phyloP scores from a whole-genome alignment of 2,113 vertebrate genomes.

The Alouatta palliata region DNA sequence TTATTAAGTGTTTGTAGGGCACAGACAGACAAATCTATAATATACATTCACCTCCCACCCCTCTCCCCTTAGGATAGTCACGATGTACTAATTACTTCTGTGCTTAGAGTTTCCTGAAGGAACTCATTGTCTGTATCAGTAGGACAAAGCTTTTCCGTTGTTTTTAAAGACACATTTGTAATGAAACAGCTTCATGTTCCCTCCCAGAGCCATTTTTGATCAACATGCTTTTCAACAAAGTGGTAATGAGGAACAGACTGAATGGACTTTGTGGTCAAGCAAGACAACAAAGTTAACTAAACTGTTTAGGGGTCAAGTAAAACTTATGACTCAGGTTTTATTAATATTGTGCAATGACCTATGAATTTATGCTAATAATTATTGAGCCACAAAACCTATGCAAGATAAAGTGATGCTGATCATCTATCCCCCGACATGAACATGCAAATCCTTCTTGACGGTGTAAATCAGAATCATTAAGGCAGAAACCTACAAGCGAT shows the following conservation, averaged over 20 bases:
- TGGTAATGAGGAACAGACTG: not conserved
- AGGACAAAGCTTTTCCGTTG: not conserved
- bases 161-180: not conserved
- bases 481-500: not conserved
- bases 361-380: not conserved
- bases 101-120: not conserved
- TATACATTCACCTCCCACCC: not conserved
- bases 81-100: not conserved
- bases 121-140: not conserved
- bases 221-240: not conserved
- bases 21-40: not conserved
- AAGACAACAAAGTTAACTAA: not conserved
- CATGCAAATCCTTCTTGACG: not conserved
- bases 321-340: not conserved
- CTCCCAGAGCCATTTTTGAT: not conserved
- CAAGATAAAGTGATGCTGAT: not conserved
- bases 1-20: not conserved
- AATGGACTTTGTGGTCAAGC: not conserved
- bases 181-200: not conserved
- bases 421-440: not conserved
- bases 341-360: not conserved
- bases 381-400: not conserved
- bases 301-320: not conserved
- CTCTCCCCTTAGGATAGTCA: not conserved
- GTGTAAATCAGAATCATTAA: not conserved